A percentile compares a stretch with the other conserved stretches of the same genome.
These are phyloP conservation scores for Eupithecia inturbata DNA, from an alignment of 2,888 invertebrate genomes.

Conservation along the genomic window DNA sequence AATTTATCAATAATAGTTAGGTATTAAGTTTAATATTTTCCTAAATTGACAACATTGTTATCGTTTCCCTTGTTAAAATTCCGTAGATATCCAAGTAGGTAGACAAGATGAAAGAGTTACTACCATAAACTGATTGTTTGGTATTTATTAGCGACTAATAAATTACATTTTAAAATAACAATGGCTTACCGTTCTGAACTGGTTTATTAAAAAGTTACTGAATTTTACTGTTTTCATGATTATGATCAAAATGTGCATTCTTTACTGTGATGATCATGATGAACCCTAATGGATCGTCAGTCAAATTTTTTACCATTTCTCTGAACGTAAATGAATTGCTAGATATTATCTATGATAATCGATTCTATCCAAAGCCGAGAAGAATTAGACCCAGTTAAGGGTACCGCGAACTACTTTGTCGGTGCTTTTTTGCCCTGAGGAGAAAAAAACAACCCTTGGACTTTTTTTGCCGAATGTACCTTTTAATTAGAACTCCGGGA, in stretches of 20 bases:
- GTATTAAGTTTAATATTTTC: not conserved
- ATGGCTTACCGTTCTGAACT: not conserved
- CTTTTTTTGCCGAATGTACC: constrained; percentile 70
- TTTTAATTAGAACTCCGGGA: constrained; percentile 74
- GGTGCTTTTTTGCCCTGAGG: constrained; percentile 68
- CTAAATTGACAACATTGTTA: not conserved
- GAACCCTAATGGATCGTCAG: constrained; percentile 18
- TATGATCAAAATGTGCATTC: not conserved
- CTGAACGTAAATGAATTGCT: constrained; percentile 43
- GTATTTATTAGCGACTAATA: not conserved
- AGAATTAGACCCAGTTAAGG: constrained; percentile 67
- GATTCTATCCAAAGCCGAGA: constrained; percentile 61
- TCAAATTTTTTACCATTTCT: constrained; percentile 23
- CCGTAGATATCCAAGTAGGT: not conserved
- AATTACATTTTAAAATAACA: not conserved
- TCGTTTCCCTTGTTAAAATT: not conserved
- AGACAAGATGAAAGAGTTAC: not conserved
- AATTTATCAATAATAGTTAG: too few relatives aligned
- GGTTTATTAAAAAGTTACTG: not conserved
- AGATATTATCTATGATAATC: constrained; percentile 53
- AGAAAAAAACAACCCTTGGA: constrained; percentile 69
- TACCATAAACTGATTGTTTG: not conserved
- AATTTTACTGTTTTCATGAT: not conserved
- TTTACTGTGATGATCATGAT: not conserved
- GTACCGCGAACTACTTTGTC: constrained; percentile 67